Evolutionary conservation across 2,888 invertebrate genomes (phyloP), one percentile per base, ranked within the genome.

Genomic region (Pardosa pseudoannulata): DNA sequence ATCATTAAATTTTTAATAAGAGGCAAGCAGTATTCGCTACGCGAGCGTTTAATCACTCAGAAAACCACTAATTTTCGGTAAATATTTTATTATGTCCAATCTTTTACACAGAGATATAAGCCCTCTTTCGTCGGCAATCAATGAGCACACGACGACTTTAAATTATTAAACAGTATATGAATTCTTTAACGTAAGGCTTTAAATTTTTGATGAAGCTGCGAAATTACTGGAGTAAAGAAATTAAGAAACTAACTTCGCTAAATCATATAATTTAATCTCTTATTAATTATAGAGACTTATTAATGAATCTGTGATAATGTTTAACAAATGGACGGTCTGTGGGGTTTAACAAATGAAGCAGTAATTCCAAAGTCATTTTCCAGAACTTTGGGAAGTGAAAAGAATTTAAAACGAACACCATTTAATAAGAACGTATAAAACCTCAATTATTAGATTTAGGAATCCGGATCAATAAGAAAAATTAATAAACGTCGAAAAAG

Each of bases 201-300:
- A 56, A 56, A 56, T 23, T 23, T 23, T 56, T 56, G 19, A 56
- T 23, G 23, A 56, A 56, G 6, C 16, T 56, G 23, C 19, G 56
- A 11, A 56, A 56, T 56, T 1, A 23, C 23, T 56, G 23, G 19
- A 56, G 56, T 23, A 56, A 23, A 56, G 56, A 56, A 56, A 56
- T 56, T 56, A 56, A 56, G 56, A 56, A 56, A 56, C 23, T 23
- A 56, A 1, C 23, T 56, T 56, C 23, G 56, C 13, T 3, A 56
- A 56, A 56, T 56, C 23, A 5, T 23, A 56, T 56, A 56, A 56
- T 56, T 56, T 56, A 56, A 56, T 56, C 56, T 56, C 56, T 56
- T 56, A 56, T 56, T 56, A 56, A 56, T 56, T 56, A 56, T 56
- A 56, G 5, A 56, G 56, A 56, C 19, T 56, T 56, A 56, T 56